Percentiles rank a stretch among this genome's conserved stretches.
These are phyloP conservation scores for Mus pahari DNA, from an alignment of 2,113 vertebrate species.

Conservation along the genomic window DNA sequence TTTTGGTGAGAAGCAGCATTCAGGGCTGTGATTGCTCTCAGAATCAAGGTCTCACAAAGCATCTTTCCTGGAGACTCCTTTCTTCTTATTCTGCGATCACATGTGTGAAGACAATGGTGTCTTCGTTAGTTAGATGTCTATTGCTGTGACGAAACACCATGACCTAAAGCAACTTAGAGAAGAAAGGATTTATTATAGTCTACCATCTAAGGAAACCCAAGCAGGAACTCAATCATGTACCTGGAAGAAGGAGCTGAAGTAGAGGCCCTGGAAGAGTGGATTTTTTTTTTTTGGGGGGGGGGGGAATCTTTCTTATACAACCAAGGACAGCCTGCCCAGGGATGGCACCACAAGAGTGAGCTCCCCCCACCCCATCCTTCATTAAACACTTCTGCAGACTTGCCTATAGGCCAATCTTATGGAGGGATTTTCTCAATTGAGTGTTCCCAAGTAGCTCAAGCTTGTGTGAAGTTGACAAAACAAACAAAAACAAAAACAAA, in stretches of 20 bases:
- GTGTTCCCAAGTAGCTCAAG: not conserved
- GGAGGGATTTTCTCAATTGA: not conserved
- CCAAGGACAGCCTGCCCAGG: not conserved
- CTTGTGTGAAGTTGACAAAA: not conserved
- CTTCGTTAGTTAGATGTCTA: not conserved
- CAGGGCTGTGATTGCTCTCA: not conserved
- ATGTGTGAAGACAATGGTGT: not conserved
- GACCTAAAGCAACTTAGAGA: too few species aligned
- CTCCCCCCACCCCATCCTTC: not conserved
- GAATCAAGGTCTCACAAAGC: not conserved
- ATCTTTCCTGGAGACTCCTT: not conserved
- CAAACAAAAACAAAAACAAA: not conserved
- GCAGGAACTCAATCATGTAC: not conserved
- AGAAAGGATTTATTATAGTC: not conserved
- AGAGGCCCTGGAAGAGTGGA: not conserved
- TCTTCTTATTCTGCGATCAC: not conserved
- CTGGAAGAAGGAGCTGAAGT: not conserved
- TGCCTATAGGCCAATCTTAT: not conserved
- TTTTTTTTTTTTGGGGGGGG: too few species aligned
- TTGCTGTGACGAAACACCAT: too few species aligned
- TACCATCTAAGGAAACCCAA: not conserved
- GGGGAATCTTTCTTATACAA: not conserved
- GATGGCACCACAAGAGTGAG: not conserved
- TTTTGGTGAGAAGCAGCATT: not conserved
- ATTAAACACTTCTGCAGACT: not conserved